Evolutionary conservation across 2,888 invertebrate genomes (phyloP), one percentile per base, ranked within the genome.

Genomic region (Heteromyza rotundicornis): DNA sequence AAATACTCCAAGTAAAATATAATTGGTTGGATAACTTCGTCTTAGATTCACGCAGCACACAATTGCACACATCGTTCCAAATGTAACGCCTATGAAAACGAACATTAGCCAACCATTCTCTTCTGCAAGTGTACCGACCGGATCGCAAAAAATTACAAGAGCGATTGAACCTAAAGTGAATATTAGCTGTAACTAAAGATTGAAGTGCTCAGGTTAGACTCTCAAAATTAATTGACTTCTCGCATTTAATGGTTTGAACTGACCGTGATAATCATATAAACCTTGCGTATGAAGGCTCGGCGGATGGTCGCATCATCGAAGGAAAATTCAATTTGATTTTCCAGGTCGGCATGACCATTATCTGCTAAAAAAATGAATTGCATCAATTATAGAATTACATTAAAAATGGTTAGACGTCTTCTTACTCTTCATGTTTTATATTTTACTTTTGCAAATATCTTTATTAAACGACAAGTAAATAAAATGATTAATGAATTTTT

Each of bases 1-100:
- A 81, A 96, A 96, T 2, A 95, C 74, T 3, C 86, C 87, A 53
- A 97, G 86, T 79, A 95, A 90, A 60, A 96, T 89, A 82, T 92
- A 91, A 84, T 96, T 97, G 81, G 87, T 86, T 0, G 96, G 96
- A 16, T 89, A 86, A 65, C 89, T 89, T 56, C 96, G 88, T 23
- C 95, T 87, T 12, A 94, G 89, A 73, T 85, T 86, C 24, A 88
- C 87, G 82, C 94, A 95, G 80, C 95, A 96, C 1, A 91, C 89
- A 87, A 95, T 87, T 12, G 87, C 86, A 57, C 95, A 88, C 73
- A 95, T 80, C 7, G 90, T 86, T 0, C 91, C 89, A 64, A 95
- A 83, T 67, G 89, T 87, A 40, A 87, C 65, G n/a, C n/a, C n/a
- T n/a, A n/a, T n/a, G n/a, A n/a, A n/a, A n/a, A n/a, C n/a, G n/a